phyloP scores from a whole-genome alignment of 2,888 invertebrate genomes.

The Ptychoptera albimana region DNA sequence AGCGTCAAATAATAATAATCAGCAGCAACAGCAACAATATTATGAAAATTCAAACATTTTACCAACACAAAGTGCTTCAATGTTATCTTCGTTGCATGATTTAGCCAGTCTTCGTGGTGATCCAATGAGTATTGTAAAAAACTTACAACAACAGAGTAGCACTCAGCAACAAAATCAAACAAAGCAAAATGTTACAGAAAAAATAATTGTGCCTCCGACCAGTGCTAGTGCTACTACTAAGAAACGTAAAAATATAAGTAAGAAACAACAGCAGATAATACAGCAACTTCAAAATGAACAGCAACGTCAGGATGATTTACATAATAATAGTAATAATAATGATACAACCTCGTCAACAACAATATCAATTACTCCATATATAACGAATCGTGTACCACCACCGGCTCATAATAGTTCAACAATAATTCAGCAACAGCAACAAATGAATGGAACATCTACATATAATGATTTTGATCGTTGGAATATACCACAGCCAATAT shows the following conservation, averaged over 20 bases:
- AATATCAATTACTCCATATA: background rate
- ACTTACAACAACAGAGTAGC: conserved; percentile 35
- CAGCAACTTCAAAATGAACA: conserved; percentile 6
- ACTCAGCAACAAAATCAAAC: conserved; percentile 31
- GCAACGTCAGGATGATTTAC: no score
- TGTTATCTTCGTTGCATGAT: conserved; percentile 42
- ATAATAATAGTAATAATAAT: background rate
- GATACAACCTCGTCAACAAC: background rate
- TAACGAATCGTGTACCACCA: conserved; percentile 44
- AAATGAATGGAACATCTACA: conserved; percentile 39
- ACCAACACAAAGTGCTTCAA: background rate
- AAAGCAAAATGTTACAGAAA: conserved; percentile 35
- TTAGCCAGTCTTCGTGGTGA: conserved; percentile 57
- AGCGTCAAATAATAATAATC: background rate
- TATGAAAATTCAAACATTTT: background rate
- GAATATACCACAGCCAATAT: conserved; percentile 48
- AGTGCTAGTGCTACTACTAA: conserved; percentile 16
- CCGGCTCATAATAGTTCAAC: conserved; percentile 52
- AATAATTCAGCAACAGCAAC: conserved; percentile 9
- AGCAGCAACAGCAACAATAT: conserved; percentile 28
- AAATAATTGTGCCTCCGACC: conserved; percentile 28
- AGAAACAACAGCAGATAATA: conserved; percentile 15
- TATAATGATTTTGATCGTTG: conserved; percentile 71
- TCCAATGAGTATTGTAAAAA: conserved; percentile 62
- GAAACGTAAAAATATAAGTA: conserved; percentile 17